These are phyloP conservation scores for Adela reaumurella DNA, from an alignment of 2,888 invertebrate species.

Conservation along the genomic window DNA sequence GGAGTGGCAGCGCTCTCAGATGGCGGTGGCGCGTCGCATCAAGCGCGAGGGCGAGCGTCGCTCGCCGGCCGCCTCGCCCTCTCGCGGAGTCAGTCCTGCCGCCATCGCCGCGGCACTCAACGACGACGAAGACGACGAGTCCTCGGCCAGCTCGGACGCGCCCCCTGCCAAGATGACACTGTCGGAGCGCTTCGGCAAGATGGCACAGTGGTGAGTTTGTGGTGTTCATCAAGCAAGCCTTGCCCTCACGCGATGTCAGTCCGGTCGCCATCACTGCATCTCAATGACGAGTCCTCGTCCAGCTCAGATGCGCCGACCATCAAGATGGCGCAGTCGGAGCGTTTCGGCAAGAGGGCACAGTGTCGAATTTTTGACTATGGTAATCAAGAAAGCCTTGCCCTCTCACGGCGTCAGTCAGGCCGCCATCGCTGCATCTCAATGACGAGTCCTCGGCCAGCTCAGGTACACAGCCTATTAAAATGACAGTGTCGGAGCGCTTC, in stretches of 20 bases:
- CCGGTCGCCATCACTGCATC: conserved; percentile 35
- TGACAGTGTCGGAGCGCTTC: conserved; percentile 83
- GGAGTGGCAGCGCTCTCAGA: conserved; percentile 54
- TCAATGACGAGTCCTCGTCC: conserved; percentile 27
- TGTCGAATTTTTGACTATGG: too few relatives aligned
- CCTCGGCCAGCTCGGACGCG: conserved; percentile 24
- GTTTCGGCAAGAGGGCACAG: conserved; percentile 89
- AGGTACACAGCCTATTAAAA: conserved; percentile 28
- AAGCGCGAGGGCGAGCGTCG: conserved; percentile 30
- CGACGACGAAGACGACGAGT: conserved; percentile 28
- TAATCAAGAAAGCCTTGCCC: too few relatives aligned
- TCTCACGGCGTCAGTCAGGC: conserved; percentile 34
- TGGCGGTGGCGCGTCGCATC: conserved; percentile 27
- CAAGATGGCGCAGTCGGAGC: conserved; percentile 75
- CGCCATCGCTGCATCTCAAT: conserved; percentile 30
- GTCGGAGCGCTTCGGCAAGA: conserved; percentile 86
- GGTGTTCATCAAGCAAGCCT: too few relatives aligned
- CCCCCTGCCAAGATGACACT: conserved; percentile 61
- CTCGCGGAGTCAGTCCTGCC: conserved; percentile 33
- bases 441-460: conserved; percentile 28
- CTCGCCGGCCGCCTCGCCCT: conserved; percentile 17
- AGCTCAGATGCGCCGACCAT: conserved; percentile 25
- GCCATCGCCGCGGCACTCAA: conserved; percentile 31
- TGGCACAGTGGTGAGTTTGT: conserved; percentile 70
- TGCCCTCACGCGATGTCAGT: conserved; percentile 31